A percentile compares a stretch with the other conserved stretches of the same genome.
These are phyloP conservation scores for Cryptophagus acutangulus DNA, from an alignment of 2,888 invertebrate species.

Conservation along the genomic window DNA sequence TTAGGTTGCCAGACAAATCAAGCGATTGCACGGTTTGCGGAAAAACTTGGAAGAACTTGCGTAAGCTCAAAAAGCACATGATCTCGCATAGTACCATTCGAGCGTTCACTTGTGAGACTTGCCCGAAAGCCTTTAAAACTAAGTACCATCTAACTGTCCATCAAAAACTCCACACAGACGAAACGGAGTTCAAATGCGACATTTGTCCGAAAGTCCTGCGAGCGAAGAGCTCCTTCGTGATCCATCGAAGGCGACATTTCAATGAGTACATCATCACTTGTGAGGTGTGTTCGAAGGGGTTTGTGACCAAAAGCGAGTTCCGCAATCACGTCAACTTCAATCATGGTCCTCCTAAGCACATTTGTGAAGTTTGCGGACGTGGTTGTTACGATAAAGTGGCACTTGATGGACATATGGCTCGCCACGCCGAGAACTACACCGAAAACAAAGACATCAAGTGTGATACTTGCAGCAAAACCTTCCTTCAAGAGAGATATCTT, in stretches of 20 bases:
- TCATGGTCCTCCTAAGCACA: conserved; percentile 30
- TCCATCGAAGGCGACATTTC: conserved; percentile 52
- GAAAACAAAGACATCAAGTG: conserved; percentile 37
- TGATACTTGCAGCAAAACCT: conserved; percentile 35
- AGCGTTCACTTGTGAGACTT: conserved; percentile 38
- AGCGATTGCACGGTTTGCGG: too few relatives aligned
- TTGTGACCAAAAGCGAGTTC: conserved; percentile 36
- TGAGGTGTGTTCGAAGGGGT: conserved; percentile 32
- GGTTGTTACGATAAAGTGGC: conserved; percentile 34
- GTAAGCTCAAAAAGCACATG: conserved; percentile 50
- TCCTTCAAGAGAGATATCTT: conserved; percentile 33
- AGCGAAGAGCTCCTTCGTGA: conserved; percentile 40
- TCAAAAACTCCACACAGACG: conserved; percentile 19
- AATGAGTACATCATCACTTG: conserved; percentile 54
- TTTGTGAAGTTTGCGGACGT: conserved; percentile 35
- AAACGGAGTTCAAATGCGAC: conserved; percentile 43
- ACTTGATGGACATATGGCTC: conserved; percentile 33
- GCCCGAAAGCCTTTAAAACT: conserved; percentile 28
- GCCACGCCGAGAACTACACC: conserved; percentile 28
- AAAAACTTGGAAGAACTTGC: conserved; percentile 43
- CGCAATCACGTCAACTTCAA: conserved; percentile 34
- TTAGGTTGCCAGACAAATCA: too few relatives aligned
- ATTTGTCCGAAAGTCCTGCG: conserved; percentile 54
- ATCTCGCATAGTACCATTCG: conserved; percentile 52
- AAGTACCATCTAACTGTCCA: conserved; percentile 26